These are phyloP conservation scores for Tinea semifulvella DNA, from an alignment of 2,888 invertebrate genomes.

Conservation along the genomic window DNA sequence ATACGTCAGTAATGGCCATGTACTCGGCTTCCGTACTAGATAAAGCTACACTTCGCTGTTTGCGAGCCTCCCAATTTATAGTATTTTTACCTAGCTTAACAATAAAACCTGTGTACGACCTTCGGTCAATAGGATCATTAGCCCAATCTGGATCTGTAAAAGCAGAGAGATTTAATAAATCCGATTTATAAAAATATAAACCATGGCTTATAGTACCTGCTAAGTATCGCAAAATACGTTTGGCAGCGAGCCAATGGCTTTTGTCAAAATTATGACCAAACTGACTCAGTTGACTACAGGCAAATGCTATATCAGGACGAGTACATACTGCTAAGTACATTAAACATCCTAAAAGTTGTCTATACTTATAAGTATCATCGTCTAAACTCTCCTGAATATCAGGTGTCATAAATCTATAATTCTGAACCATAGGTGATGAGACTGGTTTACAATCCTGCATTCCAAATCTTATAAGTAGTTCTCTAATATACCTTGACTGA, in stretches of 20 bases:
- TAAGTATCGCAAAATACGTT: conserved; percentile 17
- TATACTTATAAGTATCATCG: conserved; percentile 1
- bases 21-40: conserved; percentile 19
- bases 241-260: conserved; percentile 16
- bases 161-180: not conserved
- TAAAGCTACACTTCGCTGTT: conserved; percentile 19
- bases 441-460: conserved; percentile 15
- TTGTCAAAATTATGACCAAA: conserved; percentile 16
- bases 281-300: conserved; percentile 16
- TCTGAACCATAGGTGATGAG: too few species aligned
- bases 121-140: conserved; percentile 12
- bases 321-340: too few species aligned
- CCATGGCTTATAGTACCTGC: conserved; percentile 15
- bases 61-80: conserved; percentile 19
- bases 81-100: conserved; percentile 15
- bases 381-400: conserved; percentile 1
- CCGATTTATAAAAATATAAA: conserved; percentile 3
- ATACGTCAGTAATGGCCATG: too few species aligned
- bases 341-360: conserved; percentile 15
- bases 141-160: conserved; percentile 18
- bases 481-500: not conserved
- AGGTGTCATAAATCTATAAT: too few species aligned
- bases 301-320: conserved; percentile 17
- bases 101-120: conserved; percentile 17
- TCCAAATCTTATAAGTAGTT: not conserved